A percentile compares a stretch with the other conserved stretches of the same genome.
Conservation (phyloP, 2,797 vertebrate species). For the Anabacerthia variegaticeps region DNA sequence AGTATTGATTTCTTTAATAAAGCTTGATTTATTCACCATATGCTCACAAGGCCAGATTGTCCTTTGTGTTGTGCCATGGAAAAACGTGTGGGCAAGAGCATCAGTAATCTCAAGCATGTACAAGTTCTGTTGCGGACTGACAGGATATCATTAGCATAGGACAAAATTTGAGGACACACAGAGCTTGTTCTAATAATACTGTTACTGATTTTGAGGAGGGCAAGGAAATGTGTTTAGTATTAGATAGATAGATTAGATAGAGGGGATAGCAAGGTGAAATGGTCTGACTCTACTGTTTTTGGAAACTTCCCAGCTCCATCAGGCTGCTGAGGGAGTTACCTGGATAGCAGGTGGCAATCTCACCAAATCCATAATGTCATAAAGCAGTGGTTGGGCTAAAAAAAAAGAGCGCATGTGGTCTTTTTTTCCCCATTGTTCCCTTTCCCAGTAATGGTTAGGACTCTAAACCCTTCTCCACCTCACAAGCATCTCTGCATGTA, state of each 20-base stretch:
- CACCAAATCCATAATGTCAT: background rate
- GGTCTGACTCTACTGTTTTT: background rate
- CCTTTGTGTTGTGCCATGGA: background rate
- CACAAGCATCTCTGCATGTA: background rate
- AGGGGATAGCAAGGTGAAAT: background rate
- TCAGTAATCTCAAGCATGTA: background rate
- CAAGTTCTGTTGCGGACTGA: background rate
- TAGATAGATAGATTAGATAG: background rate
- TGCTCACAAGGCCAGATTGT: background rate
- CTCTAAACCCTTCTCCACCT: background rate
- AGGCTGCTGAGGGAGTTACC: background rate
- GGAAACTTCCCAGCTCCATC: background rate
- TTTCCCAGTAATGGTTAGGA: background rate
- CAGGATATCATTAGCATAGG: background rate
- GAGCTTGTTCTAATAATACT: background rate
- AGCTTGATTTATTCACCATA: background rate
- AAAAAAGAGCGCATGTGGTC: background rate
- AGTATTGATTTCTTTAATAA: slow-evolving; percentile 43
- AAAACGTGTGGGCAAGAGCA: background rate
- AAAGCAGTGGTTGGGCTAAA: background rate
- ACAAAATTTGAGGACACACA: background rate
- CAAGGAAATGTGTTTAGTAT: background rate
- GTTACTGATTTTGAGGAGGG: background rate
- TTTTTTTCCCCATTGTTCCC: accelerated
- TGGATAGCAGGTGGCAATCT: background rate